Conservation (phyloP, 2,888 invertebrate species). For the Lapara coniferarum region DNA sequence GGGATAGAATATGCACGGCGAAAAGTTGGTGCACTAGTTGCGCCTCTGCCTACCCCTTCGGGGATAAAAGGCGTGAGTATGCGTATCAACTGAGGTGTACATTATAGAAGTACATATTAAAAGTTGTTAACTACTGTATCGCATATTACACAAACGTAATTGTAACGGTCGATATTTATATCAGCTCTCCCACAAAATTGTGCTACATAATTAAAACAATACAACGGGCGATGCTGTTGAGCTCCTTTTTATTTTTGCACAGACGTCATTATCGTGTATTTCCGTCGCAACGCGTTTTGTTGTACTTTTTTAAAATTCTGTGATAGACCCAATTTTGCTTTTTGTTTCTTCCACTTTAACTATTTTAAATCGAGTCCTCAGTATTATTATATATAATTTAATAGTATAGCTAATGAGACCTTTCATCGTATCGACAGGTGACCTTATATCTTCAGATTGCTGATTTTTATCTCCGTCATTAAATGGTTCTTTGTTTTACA, state of each 20-base stretch:
- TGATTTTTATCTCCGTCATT: constrained; percentile 24
- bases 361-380: constrained; percentile 9
- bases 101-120: too few relatives aligned
- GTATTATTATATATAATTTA: not conserved
- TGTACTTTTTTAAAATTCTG: not conserved
- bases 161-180: not conserved
- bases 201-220: constrained; percentile 12
- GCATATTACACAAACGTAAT: not conserved
- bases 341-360: too few relatives aligned
- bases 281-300: not conserved
- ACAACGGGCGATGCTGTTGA: constrained; percentile 12
- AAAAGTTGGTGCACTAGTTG: too few relatives aligned
- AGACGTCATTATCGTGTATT: constrained; percentile 11
- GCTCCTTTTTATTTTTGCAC: constrained; percentile 6
- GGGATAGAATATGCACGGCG: too few relatives aligned
- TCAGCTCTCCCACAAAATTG: not conserved
- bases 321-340: too few relatives aligned
- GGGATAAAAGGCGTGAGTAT: too few relatives aligned
- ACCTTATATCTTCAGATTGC: not conserved
- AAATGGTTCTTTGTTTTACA: constrained; percentile 52
- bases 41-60: too few relatives aligned
- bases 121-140: not conserved
- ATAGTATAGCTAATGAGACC: not conserved
- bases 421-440: constrained; percentile 11
- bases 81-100: too few relatives aligned